These are phyloP conservation scores for Torymus texanus DNA, from an alignment of 2,888 invertebrate species.

Conservation along the genomic window DNA sequence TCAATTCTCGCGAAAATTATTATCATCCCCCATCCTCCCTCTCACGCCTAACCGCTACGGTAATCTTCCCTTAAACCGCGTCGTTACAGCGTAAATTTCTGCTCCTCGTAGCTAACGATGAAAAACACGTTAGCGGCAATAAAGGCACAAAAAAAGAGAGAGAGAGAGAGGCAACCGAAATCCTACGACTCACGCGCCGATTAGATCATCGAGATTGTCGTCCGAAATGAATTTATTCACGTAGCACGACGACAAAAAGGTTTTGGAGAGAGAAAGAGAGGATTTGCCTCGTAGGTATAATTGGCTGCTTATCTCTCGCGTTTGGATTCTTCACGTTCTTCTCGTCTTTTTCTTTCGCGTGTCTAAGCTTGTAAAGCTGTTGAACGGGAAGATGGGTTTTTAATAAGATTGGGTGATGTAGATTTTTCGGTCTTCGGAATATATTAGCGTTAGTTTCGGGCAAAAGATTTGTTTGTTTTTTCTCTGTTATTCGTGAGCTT, in stretches of 20 bases:
- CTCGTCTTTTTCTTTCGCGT: too few relatives aligned
- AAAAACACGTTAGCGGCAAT: conserved; percentile 50
- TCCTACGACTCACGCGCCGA: conserved; percentile 44
- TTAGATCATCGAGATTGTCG: conserved; percentile 57
- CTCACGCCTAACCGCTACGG: not conserved
- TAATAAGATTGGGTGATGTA: conserved; percentile 17
- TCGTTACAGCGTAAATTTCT: conserved; percentile 45
- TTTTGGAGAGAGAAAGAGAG: conserved; percentile 13
- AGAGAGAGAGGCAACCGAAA: not conserved
- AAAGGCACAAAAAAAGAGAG: not conserved
- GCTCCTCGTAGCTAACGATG: conserved; percentile 42
- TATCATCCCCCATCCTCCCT: conserved; percentile 22
- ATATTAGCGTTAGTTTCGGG: not conserved
- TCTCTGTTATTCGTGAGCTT: too few relatives aligned
- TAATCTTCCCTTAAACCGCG: conserved; percentile 44
- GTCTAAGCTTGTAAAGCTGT: conserved; percentile 2
- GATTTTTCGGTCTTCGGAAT: conserved; percentile 21
- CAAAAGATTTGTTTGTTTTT: too few relatives aligned
- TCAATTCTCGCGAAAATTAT: conserved; percentile 13
- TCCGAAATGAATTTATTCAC: conserved; percentile 58
- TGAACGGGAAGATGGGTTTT: conserved; percentile 20
- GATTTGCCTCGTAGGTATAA: conserved; percentile 36
- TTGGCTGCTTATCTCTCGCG: conserved; percentile 49
- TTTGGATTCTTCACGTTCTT: not conserved
- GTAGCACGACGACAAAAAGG: conserved; percentile 27